Evolutionary conservation across 2,113 vertebrate species (phyloP).

Genomic region (Natator depressus): DNA sequence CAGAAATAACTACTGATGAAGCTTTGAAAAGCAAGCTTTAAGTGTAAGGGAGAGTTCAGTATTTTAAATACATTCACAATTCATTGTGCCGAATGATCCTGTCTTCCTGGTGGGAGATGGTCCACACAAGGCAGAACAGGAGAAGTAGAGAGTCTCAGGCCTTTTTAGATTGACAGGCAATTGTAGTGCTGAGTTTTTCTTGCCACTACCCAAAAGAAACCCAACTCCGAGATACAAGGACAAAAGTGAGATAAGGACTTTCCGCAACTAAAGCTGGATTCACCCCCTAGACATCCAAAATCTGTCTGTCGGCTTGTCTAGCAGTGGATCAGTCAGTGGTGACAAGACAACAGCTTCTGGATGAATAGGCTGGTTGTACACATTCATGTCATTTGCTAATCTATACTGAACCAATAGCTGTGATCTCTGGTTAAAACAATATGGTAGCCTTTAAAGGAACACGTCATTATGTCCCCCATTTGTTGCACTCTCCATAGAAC

Average conservation of each 20-base stretch:
- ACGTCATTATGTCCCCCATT: background rate
- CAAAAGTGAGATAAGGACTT: background rate
- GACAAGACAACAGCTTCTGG: background rate
- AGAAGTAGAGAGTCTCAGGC: constrained; percentile 42
- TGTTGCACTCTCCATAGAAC: background rate
- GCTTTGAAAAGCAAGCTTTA: constrained; percentile 3
- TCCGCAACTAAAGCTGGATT: background rate
- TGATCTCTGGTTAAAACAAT: background rate
- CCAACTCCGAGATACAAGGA: constrained; percentile 31
- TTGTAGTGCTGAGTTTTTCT: background rate
- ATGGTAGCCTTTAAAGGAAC: background rate
- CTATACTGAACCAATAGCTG: background rate
- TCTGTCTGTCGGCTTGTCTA: constrained; percentile 38
- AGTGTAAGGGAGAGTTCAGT: background rate
- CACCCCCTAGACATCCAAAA: constrained; percentile 53
- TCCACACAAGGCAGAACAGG: constrained; percentile 6
- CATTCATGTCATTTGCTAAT: background rate
- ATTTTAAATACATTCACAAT: background rate
- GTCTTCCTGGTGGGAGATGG: background rate
- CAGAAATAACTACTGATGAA: background rate
- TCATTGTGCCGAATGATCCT: constrained; percentile 15
- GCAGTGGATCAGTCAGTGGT: constrained; percentile 48
- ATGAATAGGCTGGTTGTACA: constrained; percentile 42
- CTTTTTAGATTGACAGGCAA: constrained; percentile 6
- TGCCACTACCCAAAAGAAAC: background rate